Evolutionary conservation across 2,888 invertebrate genomes (phyloP).

Genomic region (Mesorhabditis sp.): DNA sequence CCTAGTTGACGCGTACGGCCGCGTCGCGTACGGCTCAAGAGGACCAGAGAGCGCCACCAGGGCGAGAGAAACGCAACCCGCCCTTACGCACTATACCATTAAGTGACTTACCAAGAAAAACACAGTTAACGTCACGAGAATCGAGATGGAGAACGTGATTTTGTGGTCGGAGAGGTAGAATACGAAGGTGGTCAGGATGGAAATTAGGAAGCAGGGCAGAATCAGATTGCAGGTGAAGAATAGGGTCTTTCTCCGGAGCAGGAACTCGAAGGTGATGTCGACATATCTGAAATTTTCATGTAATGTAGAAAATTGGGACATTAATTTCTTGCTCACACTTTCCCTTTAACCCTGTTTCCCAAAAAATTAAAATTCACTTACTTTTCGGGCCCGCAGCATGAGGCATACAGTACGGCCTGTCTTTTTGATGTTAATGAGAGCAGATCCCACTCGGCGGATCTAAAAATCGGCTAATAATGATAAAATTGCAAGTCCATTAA

Average conservation of each 20-base stretch:
- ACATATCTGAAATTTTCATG: constrained; percentile 45
- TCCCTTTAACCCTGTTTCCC: too few species aligned
- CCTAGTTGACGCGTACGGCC: too few species aligned
- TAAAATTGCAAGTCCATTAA: too few species aligned
- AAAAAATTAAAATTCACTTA: too few species aligned
- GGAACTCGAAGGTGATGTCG: constrained; percentile 10
- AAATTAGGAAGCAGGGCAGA: constrained; percentile 57
- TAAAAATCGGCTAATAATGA: constrained; percentile 16
- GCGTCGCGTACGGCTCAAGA: too few species aligned
- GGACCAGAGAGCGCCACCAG: too few species aligned
- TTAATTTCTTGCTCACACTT: too few species aligned
- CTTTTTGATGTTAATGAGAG: constrained; percentile 50
- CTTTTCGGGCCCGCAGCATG: constrained; percentile 57
- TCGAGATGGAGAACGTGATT: constrained; percentile 58
- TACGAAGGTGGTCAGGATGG: constrained; percentile 57
- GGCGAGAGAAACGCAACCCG: background rate
- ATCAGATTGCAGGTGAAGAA: constrained; percentile 58
- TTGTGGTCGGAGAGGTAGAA: constrained; percentile 58
- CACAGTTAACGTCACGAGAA: constrained; percentile 58
- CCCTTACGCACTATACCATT: too few species aligned
- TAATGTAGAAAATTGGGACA: too few species aligned
- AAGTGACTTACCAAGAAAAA: constrained; percentile 57
- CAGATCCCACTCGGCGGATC: constrained; percentile 58
- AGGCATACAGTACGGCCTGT: constrained; percentile 55
- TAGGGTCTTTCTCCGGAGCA: constrained; percentile 52